Percentiles rank a stretch among this genome's conserved stretches.
phyloP scores from a whole-genome alignment of 2,797 vertebrate species.

The Coccyzus lansbergi region DNA sequence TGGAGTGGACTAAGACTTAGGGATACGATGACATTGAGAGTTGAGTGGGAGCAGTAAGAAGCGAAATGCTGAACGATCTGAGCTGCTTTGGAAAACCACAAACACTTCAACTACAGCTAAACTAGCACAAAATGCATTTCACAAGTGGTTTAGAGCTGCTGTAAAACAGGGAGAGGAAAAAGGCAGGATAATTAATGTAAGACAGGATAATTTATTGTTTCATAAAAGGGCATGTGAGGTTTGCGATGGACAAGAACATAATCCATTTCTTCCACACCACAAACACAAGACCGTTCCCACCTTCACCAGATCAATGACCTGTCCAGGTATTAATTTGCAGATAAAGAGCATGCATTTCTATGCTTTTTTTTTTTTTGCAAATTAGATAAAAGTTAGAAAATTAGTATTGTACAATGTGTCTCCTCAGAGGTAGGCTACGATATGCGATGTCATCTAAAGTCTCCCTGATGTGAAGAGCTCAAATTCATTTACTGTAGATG shows the following conservation, averaged over 20 bases:
- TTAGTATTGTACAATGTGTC: neutral
- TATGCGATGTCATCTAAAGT: neutral
- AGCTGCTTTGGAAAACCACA: neutral
- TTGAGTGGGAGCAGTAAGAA: neutral
- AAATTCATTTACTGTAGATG: neutral
- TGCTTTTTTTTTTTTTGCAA: neutral
- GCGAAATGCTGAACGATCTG: neutral
- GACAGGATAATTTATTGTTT: neutral
- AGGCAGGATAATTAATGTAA: neutral
- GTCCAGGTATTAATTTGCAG: neutral
- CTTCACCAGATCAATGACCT: neutral
- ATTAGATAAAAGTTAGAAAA: neutral
- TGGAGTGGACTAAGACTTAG: no score
- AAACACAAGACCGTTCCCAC: neutral
- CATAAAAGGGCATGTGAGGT: accelerated
- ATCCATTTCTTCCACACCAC: neutral
- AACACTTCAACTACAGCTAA: neutral
- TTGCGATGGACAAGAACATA: neutral
- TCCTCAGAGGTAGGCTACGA: neutral
- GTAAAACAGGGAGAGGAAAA: neutral
- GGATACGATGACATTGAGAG: neutral
- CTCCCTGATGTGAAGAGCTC: neutral
- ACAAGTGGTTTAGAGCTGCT: neutral
- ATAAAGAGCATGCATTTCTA: neutral
- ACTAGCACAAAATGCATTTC: neutral